Evolutionary conservation across 2,113 vertebrate genomes (phyloP), one percentile per base, ranked within the genome.

Genomic region (Pithys albifrons): DNA sequence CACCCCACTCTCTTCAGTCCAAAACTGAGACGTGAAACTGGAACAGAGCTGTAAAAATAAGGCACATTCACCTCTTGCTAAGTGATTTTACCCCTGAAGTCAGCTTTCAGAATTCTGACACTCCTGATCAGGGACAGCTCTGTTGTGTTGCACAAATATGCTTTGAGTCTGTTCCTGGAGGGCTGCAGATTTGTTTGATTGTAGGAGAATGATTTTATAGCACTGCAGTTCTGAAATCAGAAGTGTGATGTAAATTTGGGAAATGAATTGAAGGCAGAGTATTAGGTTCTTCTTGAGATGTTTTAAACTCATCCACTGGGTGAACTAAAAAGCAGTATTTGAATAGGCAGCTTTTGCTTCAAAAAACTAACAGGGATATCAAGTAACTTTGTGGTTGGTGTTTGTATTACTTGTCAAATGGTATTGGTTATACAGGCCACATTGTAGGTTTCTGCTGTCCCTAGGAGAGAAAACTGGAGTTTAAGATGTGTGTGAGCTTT

Each of bases 351-450:
- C 23, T 85, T 85, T 80, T 7, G 2, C 31, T 67, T 83, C 84
- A 46, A 31, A 69, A 95, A 88, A 39, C 37, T 54, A 35, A 20
- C 3, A 0, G 31, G 46, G 71, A 7, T 79, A 79, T 51, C 2
- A 2, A 54, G 74, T 70, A 55, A 59, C 39, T 45, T 22, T 92
- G 58, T 85, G 46, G n/a, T 72, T 89, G 89, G 82, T 94, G 88
- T 79, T 78, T 31, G 51, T 82, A 85, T 93, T 92, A 39, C 81
- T 96, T 96, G 69, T 91, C 90, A 91, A 88, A 74, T 89, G 77
- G 4, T 70, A 23, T 28, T 88, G 14, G 23, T 97, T 97, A 84
- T 76, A 95, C 90, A 92, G 75, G 83, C 79, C 86, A 25, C 16
- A 8, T 62, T 80, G 6, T 11, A 52, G 52, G 73, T 76, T 89